Evolutionary conservation across 2,888 invertebrate species (phyloP).

Genomic region (Molanna angustata): DNA sequence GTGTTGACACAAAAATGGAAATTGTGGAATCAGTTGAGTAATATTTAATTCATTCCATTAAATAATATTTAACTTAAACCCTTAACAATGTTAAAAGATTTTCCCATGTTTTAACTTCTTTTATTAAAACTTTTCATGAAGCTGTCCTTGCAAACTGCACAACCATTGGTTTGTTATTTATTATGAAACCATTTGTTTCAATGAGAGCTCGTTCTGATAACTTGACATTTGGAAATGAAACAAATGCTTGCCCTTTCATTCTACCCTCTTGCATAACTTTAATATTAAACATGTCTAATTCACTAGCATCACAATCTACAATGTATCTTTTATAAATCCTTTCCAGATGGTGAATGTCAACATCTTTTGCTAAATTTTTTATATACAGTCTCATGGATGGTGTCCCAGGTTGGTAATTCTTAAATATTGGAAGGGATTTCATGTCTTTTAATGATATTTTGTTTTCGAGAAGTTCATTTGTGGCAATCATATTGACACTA

Average conservation of each 20-base stretch:
- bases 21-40: no score
- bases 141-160: slow-evolving; percentile 72
- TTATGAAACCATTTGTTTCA: slow-evolving; percentile 83
- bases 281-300: slow-evolving; percentile 60
- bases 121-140: no score
- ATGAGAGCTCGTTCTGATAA: slow-evolving; percentile 71
- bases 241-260: slow-evolving; percentile 96
- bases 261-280: slow-evolving; percentile 90
- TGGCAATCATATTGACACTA: no score
- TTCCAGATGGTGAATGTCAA: slow-evolving; percentile 70
- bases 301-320: slow-evolving; percentile 43
- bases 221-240: slow-evolving; percentile 71
- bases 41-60: no score
- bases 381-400: slow-evolving; percentile 85
- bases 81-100: no score
- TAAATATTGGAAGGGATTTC: slow-evolving; percentile 73
- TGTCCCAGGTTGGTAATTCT: slow-evolving; percentile 80
- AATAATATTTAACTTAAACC: no score
- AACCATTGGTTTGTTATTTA: slow-evolving; percentile 87
- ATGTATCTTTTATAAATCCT: slow-evolving; percentile 72
- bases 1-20: no score
- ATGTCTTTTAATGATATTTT: slow-evolving; percentile 70
- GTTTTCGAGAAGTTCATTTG: slow-evolving; percentile 64
- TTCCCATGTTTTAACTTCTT: no score
- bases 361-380: slow-evolving; percentile 84